These are phyloP conservation scores for Phalacrocorax aristotelis DNA, from an alignment of 2,113 vertebrate genomes.

Conservation along the genomic window DNA sequence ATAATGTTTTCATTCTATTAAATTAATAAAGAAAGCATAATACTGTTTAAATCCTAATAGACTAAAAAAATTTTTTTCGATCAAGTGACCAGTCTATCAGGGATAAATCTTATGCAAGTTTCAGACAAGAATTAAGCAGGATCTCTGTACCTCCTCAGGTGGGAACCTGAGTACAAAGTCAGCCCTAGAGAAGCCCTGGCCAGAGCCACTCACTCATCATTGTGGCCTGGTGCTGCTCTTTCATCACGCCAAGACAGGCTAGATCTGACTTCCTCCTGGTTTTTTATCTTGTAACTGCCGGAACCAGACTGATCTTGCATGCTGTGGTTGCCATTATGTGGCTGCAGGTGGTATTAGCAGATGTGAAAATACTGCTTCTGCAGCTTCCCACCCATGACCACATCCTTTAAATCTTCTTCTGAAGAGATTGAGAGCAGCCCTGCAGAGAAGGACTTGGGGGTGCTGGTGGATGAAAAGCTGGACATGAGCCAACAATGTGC, in stretches of 20 bases:
- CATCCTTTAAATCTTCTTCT: background rate
- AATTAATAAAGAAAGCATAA: background rate
- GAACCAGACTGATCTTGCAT: background rate
- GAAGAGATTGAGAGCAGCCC: too few species aligned
- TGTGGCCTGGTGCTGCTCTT: too few species aligned
- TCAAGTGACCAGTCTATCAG: background rate
- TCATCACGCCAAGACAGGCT: background rate
- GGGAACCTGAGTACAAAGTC: background rate
- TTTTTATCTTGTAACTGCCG: accelerated
- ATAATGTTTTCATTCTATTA: background rate
- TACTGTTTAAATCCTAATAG: background rate
- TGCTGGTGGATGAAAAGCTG: too few species aligned
- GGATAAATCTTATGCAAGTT: background rate
- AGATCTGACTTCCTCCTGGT: background rate
- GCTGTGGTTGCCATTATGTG: background rate
- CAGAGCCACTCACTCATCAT: background rate
- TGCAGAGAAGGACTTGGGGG: too few species aligned
- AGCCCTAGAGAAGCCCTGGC: background rate
- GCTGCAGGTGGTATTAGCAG: background rate
- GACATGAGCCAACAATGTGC: too few species aligned
- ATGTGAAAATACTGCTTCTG: background rate
- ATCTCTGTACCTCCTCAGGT: background rate
- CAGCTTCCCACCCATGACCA: background rate
- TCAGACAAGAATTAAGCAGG: background rate
- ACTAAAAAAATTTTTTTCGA: background rate